Percentiles rank a stretch among this genome's conserved stretches.
Conservation (phyloP, 2,888 invertebrate genomes). For the Heliconius charithonia region DNA sequence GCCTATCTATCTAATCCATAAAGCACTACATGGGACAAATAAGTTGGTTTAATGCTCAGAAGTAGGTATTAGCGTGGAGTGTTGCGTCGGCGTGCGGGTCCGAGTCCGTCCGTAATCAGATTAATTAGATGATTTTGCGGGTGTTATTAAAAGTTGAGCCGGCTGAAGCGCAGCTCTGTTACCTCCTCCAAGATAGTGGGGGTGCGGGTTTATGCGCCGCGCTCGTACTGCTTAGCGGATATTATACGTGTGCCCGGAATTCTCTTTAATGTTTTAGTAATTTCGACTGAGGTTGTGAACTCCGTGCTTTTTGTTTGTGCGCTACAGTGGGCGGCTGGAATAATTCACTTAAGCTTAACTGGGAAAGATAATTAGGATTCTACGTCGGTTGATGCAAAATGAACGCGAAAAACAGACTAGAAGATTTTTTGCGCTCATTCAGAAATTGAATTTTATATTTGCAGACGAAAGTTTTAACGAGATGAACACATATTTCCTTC, state of each 20-base stretch:
- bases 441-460: constrained; percentile 83
- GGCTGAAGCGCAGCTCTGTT: constrained; percentile 74
- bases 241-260: constrained; percentile 78
- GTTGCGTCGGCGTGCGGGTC: constrained; percentile 69
- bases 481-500: constrained; percentile 70
- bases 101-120: constrained; percentile 76
- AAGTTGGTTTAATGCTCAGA: constrained; percentile 75
- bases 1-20: constrained; percentile 67
- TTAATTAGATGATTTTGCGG: constrained; percentile 82
- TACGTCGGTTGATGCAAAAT: constrained; percentile 82
- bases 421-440: constrained; percentile 82
- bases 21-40: constrained; percentile 71
- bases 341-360: constrained; percentile 84
- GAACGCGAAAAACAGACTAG: constrained; percentile 80
- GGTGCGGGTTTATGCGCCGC: constrained; percentile 69
- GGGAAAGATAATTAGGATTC: constrained; percentile 84
- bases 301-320: constrained; percentile 80
- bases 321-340: constrained; percentile 81
- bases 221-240: constrained; percentile 77
- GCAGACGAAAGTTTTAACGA: constrained; percentile 80
- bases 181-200: constrained; percentile 74
- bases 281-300: constrained; percentile 83
- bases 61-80: constrained; percentile 75
- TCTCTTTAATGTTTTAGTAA: constrained; percentile 83
- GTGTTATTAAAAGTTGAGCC: constrained; percentile 82